phyloP scores from a whole-genome alignment of 2,888 invertebrate genomes.

The Acleris cristana region DNA sequence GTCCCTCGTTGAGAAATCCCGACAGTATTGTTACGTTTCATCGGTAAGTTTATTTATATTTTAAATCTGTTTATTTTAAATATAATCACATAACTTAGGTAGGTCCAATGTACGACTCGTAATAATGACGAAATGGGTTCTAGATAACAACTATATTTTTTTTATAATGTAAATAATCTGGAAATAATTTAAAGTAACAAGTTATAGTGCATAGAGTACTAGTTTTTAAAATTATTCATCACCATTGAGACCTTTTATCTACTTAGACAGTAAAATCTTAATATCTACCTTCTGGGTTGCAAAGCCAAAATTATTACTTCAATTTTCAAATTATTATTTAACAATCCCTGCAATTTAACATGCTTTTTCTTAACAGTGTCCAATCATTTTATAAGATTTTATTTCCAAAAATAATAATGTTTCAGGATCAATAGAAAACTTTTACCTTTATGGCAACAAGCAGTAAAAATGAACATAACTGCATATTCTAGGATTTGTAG shows the following conservation, averaged over 20 bases:
- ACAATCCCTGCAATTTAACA: no score
- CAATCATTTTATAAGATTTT: neutral
- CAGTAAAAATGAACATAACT: slow-evolving; percentile 6
- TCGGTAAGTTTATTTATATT: slow-evolving; percentile 4
- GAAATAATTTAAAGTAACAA: no score
- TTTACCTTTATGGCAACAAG: slow-evolving; percentile 17
- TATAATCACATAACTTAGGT: neutral
- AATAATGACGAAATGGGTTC: neutral
- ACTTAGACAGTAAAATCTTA: no score
- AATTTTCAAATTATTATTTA: no score
- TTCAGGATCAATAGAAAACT: slow-evolving; percentile 22
- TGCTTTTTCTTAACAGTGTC: no score
- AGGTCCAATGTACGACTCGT: neutral
- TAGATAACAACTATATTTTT: no score
- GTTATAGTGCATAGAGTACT: no score
- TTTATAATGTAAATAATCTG: no score
- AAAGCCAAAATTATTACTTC: no score
- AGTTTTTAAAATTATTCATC: no score
- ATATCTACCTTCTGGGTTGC: no score
- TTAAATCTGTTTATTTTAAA: neutral
- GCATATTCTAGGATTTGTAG: slow-evolving; percentile 23
- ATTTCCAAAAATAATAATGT: neutral
- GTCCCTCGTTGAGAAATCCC: slow-evolving; percentile 14
- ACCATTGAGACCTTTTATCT: no score
- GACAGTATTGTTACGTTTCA: slow-evolving; percentile 12